phyloP scores from a whole-genome alignment of 2,113 vertebrate genomes.

The Ammodytes dubius region DNA sequence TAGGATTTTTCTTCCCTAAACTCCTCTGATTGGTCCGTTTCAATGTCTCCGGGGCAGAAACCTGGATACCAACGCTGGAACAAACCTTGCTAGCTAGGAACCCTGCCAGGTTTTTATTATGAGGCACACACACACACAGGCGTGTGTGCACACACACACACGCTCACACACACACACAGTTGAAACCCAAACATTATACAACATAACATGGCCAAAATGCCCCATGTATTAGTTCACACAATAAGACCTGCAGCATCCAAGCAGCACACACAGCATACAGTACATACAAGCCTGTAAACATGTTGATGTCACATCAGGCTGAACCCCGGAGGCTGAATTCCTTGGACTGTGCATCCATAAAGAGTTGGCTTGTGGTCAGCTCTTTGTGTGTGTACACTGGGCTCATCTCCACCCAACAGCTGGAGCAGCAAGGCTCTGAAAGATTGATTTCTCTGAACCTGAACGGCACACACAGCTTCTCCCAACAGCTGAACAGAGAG shows the following conservation, averaged over 20 bases:
- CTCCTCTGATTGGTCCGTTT: constrained; percentile 59
- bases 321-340: constrained; percentile 9
- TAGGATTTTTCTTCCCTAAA: constrained; percentile 58
- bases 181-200: constrained; percentile 24
- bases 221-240: constrained; percentile 5
- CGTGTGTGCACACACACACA: not conserved
- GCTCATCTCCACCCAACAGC: constrained; percentile 48
- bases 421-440: constrained; percentile 34
- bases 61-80: constrained; percentile 46
- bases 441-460: constrained; percentile 35
- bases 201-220: not conserved
- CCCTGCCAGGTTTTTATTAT: constrained; percentile 40
- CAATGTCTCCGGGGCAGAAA: constrained; percentile 58
- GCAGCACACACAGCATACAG: not conserved
- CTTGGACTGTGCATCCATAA: constrained; percentile 32
- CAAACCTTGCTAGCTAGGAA: constrained; percentile 46
- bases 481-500: constrained; percentile 36
- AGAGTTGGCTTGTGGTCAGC: constrained; percentile 21
- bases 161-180: constrained; percentile 19
- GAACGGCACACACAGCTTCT: constrained; percentile 16
- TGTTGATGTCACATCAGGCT: constrained; percentile 13
- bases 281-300: constrained; percentile 11
- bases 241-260: not conserved
- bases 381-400: constrained; percentile 8
- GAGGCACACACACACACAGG: constrained; percentile 9